Base-by-base conservation (phyloP, 2,888 invertebrate species). In the Atethmia centrago region DNA sequence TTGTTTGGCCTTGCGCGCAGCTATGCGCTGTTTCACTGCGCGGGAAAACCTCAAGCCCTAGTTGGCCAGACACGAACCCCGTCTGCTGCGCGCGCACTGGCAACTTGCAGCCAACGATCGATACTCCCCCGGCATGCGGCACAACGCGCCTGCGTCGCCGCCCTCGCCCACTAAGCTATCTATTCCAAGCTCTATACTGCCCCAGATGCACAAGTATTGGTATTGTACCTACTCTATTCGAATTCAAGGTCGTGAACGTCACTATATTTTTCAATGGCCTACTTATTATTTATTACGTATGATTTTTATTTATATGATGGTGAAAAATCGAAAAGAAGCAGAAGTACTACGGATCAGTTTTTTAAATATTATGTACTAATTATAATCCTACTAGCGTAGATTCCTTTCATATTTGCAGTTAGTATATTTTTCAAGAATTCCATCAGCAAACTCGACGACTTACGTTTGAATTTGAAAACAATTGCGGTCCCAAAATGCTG, bases 181-280 rank as follows among this genome's bases (percentile, higher is more conserved):
- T 85, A 82, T 82, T 86, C 74, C 78, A 79, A 83, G 76, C 86
- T 88, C 85, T 88, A 77, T 68, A 76, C 79, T 91, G 92, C 88
- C 92, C 93, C 85, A 93, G 90, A 91, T 94, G 92, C 91, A 89
- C 85, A 67, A 87, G 86, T 87, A 88, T 85, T 81, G 83, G 71
- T 76, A 71, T 72, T 81, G 68, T 77, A 64, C 83, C 84, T 90
- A 89, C 85, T 87, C 90, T 83, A 90, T 73, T 87, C 74, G 78
- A 79, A 85, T 88, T 90, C 92, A 93, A 93, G 93, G 93, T 91
- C 92, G 74, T 51, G 25, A n/a, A 79, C 72, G 51, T 79, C 72
- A 75, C 58, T 53, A 25, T 28, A n/a, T 45, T 53, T 75, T 47
- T 63, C 53, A 31, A 40, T 47, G 36, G 28, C 25, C 56, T 73